Evolutionary conservation across 2,888 invertebrate species (phyloP), one percentile per base, ranked within the genome.

Genomic region (Caradrina clavipalpis): DNA sequence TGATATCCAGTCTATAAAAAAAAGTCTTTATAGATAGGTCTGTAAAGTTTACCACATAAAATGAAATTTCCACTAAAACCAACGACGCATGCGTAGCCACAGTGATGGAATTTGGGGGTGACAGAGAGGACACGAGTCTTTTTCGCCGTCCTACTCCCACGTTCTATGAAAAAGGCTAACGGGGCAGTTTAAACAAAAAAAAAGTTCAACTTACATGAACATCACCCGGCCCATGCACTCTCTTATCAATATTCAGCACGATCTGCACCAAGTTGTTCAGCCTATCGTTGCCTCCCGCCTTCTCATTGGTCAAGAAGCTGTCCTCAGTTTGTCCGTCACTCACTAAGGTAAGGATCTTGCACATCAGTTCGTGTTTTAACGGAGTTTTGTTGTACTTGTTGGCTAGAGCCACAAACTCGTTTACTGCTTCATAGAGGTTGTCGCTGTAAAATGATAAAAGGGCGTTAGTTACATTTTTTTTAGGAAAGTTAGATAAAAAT

Each of bases 361-460:
- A 92, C 5, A 97, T 85, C 0, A 98, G 76, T 89, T 97, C 97
- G 78, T 97, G 96, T 84, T 97, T 97, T 13, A 97, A 87, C 0
- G 98, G 98, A 0, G 97, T 97, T 78, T 96, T 96, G 62, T 95
- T 96, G 86, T 97, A 96, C 54, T 95, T 93, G 1, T 91, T 86
- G 0, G 96, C 94, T 62, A 96, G 88, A 0, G 92, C 86, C 21
- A 90, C 87, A 82, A 96, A 97, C 69, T 96, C 96, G n/a, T 94
- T 86, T 0, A 97, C 96, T 0, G 97, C 97, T 31, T 91, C 92
- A 73, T 91, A 86, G 26, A 97, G 73, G 71, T 97, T 92, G 42
- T 92, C 90, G 50, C 96, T 96, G 84, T 17, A 31, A 61, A 15
- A 22, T 22, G 5, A 19, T 19, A 17, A 19, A 55, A 15, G 17